Base-by-base conservation (phyloP, 2,888 invertebrate species). In the Tetragonisca angustula region DNA sequence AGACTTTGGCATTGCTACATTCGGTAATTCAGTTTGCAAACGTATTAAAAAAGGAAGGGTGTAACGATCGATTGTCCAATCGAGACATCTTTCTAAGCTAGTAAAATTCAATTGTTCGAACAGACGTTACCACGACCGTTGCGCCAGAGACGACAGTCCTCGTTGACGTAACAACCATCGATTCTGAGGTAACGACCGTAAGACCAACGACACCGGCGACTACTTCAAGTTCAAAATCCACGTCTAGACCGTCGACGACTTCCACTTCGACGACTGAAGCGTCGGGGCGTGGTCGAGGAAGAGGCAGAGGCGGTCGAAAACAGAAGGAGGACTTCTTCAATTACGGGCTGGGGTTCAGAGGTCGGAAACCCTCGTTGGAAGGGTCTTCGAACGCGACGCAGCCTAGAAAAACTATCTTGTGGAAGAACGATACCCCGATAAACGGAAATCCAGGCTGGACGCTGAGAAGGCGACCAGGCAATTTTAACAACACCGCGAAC, bases 381-480 rank as follows among this genome's bases (percentile, higher is more conserved):
- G 79, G 52, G 13, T 17, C 88, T 1, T 43, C 56, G 6, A 59
- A 69, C 21, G 27, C 17, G 9, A 65, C 67, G 1, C 74, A 84
- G 4, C n/a, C 69, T 1, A 71, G 59, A 49, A 83, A 49, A 59
- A 64, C 72, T 9, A 6, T 21, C 1, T 19, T 76, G 2, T 0
- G 71, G 17, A 81, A 54, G n/a, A 82, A 83, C 56, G 88, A 84
- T 0, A 54, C 84, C 4, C 84, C 84, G 49, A 52, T 71, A 4
- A 86, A 90, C 4, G 93, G 92, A 36, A 92, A 92, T 88, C 91
- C 92, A 5, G 94, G 93, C 2, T 93, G 94, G 93, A 93, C 92
- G 0, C 86, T 94, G n/a, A 91, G 90, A 68, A 88, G 94, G 52
- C 89, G 92, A 52, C 93, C 93, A 4, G 86, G 79, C 13, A 76